Evolutionary conservation across 2,888 invertebrate genomes (phyloP).

Genomic region (Pinctada fucata): DNA sequence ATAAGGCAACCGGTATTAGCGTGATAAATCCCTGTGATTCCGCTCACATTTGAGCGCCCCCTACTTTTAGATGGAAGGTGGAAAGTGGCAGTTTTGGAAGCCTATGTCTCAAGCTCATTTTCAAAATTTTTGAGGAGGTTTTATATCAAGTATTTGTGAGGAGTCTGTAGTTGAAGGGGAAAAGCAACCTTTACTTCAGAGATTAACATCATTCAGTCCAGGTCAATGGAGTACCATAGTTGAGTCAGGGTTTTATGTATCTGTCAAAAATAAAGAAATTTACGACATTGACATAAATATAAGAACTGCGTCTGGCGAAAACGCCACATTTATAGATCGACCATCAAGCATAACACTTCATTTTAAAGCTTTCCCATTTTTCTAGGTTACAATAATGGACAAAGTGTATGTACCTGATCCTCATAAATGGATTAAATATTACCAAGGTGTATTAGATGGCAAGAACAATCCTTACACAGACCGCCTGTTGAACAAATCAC

Average conservation of each 20-base stretch:
- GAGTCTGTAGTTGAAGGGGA: conserved; percentile 30
- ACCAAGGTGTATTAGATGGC: conserved; percentile 17
- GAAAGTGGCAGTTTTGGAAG: conserved; percentile 10
- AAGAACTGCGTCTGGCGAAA: conserved; percentile 10
- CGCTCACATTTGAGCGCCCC: conserved; percentile 22
- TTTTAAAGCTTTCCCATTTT: conserved; percentile 28
- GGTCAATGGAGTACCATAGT: conserved; percentile 20
- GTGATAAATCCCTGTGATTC: too few species aligned
- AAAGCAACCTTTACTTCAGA: conserved; percentile 21
- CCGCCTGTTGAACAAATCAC: too few species aligned
- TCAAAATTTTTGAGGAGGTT: not conserved
- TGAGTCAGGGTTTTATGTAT: conserved; percentile 16
- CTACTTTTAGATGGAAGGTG: conserved; percentile 7
- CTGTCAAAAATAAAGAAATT: conserved; percentile 18
- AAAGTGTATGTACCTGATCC: conserved; percentile 31
- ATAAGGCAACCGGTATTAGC: too few species aligned
- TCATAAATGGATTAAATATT: conserved; percentile 28
- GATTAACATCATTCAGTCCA: not conserved
- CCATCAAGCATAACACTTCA: conserved; percentile 31
- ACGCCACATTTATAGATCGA: conserved; percentile 28
- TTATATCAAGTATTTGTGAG: conserved; percentile 28
- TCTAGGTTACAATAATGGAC: not conserved
- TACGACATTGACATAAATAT: conserved; percentile 31
- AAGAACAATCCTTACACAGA: conserved; percentile 23
- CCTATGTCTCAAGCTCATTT: conserved; percentile 4